phyloP scores from a whole-genome alignment of 2,113 vertebrate genomes.

The Gobius niger region DNA sequence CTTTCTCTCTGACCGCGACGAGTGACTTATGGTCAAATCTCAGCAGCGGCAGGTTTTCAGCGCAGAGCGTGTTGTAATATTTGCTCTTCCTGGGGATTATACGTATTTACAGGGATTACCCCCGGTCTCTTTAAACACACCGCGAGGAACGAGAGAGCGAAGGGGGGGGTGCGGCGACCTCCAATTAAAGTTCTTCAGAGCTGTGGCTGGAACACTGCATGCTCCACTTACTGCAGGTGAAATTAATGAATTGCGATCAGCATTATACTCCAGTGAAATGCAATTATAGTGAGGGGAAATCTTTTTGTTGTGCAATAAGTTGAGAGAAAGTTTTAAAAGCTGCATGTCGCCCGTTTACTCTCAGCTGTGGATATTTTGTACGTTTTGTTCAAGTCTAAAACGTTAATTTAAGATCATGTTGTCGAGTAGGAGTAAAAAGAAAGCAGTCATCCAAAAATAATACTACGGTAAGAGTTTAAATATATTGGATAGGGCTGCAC shows the following conservation, averaged over 20 bases:
- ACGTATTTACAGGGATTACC: conserved; percentile 75
- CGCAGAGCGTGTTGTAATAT: conserved; percentile 65
- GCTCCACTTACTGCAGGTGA: neutral
- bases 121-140: conserved; percentile 65
- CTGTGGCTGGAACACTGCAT: conserved; percentile 16
- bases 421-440: too few species aligned
- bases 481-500: too few species aligned
- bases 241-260: conserved; percentile 1
- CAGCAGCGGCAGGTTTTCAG: conserved; percentile 41
- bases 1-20: conserved; percentile 5
- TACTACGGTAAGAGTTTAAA: too few species aligned
- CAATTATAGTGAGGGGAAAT: neutral
- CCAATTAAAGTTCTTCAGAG: conserved; percentile 19
- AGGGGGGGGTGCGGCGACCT: conserved; percentile 11
- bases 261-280: neutral
- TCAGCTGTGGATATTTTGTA: too few species aligned
- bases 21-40: conserved; percentile 27
- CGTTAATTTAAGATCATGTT: too few species aligned
- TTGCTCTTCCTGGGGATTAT: conserved; percentile 75
- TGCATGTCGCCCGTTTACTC: too few species aligned
- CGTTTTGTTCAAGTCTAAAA: too few species aligned
- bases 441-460: too few species aligned
- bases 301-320: too few species aligned
- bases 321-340: neutral
- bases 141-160: conserved; percentile 24